These are phyloP conservation scores for Epizoanthus stellaris DNA, from an alignment of 92 coral and sea anemone species.

Conservation along the genomic window DNA sequence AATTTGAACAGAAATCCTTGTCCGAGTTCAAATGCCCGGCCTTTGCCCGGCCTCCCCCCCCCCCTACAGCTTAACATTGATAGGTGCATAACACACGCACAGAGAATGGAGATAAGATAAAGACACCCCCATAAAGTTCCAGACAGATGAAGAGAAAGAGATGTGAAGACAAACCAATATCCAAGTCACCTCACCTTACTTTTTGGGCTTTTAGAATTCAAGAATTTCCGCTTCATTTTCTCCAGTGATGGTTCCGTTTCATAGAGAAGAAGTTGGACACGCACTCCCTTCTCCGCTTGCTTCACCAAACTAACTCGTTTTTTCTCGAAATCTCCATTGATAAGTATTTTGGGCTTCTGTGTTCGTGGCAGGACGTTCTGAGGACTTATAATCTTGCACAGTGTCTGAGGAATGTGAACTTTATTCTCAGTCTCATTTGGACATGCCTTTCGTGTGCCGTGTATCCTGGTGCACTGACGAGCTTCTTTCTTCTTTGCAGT, in stretches of 20 bases:
- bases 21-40: too few species aligned
- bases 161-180: too few species aligned
- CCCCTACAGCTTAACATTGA: too few species aligned
- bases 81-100: too few species aligned
- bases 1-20: too few species aligned
- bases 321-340: not conserved
- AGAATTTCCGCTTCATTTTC: conserved; percentile 32
- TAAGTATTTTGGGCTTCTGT: not conserved
- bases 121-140: too few species aligned
- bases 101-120: too few species aligned
- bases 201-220: conserved; percentile 29
- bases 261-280: conserved; percentile 34
- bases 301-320: conserved; percentile 21
- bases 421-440: conserved; percentile 27
- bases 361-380: conserved; percentile 31
- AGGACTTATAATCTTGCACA: conserved; percentile 27
- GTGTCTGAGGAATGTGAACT: conserved; percentile 17
- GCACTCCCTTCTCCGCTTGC: conserved; percentile 38
- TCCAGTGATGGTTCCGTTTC: conserved; percentile 35
- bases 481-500: not conserved
- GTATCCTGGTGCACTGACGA: conserved; percentile 13
- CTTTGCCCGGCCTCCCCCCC: too few species aligned
- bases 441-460: not conserved
- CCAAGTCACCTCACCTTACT: conserved; percentile 15
- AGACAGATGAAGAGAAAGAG: too few species aligned